These are phyloP conservation scores for Cynopterus sphinx DNA, from an alignment of 2,797 vertebrate genomes.

Conservation along the genomic window DNA sequence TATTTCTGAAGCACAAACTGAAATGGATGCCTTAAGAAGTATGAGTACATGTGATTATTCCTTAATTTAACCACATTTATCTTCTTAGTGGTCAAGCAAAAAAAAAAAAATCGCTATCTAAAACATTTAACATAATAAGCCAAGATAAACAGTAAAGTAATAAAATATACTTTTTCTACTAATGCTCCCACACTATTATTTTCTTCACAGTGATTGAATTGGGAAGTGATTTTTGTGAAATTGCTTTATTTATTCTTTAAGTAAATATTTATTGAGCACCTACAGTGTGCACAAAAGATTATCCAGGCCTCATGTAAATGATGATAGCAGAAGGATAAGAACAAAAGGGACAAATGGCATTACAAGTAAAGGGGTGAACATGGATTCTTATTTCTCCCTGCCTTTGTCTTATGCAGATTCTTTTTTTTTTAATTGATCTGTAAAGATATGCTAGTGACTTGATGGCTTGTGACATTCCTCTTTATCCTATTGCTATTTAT, in stretches of 20 bases:
- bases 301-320: neutral
- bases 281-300: neutral
- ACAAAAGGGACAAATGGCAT: neutral
- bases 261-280: constrained; percentile 2
- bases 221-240: neutral
- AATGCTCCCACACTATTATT: neutral
- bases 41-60: neutral
- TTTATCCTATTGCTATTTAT: constrained; percentile 31
- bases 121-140: neutral
- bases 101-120: neutral
- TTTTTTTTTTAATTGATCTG: constrained; percentile 28
- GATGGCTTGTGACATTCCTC: neutral
- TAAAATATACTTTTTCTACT: neutral
- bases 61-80: constrained; percentile 14
- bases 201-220: neutral
- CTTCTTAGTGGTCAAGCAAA: constrained; percentile 6
- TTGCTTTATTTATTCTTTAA: constrained; percentile 6
- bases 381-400: neutral
- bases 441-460: neutral
- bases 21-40: neutral
- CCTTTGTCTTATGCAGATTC: neutral
- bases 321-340: neutral
- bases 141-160: neutral
- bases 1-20: constrained; percentile 23
- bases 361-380: neutral